Evolutionary conservation across 2,888 invertebrate species (phyloP), one percentile per base, ranked within the genome.

Genomic region (Nysson spinosus): DNA sequence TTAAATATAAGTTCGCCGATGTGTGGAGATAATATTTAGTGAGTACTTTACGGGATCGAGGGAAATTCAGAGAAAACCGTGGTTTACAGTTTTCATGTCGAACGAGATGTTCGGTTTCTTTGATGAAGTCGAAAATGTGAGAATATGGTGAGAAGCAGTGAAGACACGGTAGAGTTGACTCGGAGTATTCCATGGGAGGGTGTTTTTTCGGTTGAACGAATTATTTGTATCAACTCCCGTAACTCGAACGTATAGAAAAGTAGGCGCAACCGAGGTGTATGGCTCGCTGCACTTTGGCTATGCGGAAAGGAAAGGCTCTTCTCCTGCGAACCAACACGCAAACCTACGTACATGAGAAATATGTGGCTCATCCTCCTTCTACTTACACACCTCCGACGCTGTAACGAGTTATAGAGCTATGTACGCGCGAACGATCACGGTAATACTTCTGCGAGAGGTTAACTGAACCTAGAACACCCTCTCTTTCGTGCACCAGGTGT

Each of bases 221-320:
- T 82, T 82, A 82, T 83, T 82, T 81, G 79, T 78, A 81, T 85
- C 81, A 83, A 79, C 78, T 80, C 34, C 35, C 34, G 68, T 71
- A 73, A 81, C 73, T 82, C 81, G 75, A 75, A 67, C 69, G 70
- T 66, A 68, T 69, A 69, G 71, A 80, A 78, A 80, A 75, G 46
- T 66, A 54, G 69, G 68, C 66, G 56, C 64, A 49, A 47, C 56
- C 64, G 62, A 69, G 77, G 81, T n/a, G n/a, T 79, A 85, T 81
- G 85, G 83, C 85, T 85, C 76, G 85, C 82, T 87, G 86, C 85
- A 83, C 83, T 80, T 82, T 79, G 85, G 76, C 82, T 86, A 87
- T 87, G 87, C 87, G 87, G 87, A 87, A 87, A 87, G 87, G 83
- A 85, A 84, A 85, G 85, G 82, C 80, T 78, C 80, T 77, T 82